Base-by-base conservation (phyloP, 2,113 vertebrate genomes). In the Reinhardtius hippoglossoides region DNA sequence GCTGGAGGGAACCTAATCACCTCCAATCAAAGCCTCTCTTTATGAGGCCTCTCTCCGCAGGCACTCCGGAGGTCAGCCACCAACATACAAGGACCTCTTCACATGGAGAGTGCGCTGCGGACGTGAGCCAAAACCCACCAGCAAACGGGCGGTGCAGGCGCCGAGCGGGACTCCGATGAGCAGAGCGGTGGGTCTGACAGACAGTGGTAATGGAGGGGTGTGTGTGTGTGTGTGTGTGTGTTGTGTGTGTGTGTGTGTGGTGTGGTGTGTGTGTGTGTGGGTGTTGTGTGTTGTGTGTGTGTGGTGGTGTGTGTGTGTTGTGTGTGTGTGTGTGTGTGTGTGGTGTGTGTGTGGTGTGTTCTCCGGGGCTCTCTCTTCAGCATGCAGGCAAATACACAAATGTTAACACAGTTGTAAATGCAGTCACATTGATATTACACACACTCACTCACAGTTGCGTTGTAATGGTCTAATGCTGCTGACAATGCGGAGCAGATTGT, bases 11-110 rank as follows among this genome's bases (percentile, higher is more conserved):
- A 57, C 26, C 23, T 21, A 66, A 76, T 71, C 50, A 79, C 27
- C 58, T 63, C 73, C 78, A 83, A 72, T 89, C 83, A 91, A 90
- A 85, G 80, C 64, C 52, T 18, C 40, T 84, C 67, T 87, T 85
- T 79, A 78, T 88, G 81, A 71, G 24, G 27, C 64, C 73, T 44
- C 60, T 55, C 40, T 74, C 64, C 9, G 0, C 63, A 52, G 61
- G 66, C 79, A 73, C 82, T 74, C 57, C 18, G 48, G 74, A 83
- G 82, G 64, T 86, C 42, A 76, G 62, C 72, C 79, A 65, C 72
- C 37, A 48, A 62, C 82, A 76, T 7, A 84, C 74, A 86, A 80
- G 82, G 78, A 78, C 80, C 84, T 76, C 80, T 88, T 91, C 67
- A 87, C 48, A 46, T 55, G 63, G 31, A 57, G 50, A 57, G 50